Evolutionary conservation across 2,888 invertebrate genomes (phyloP).

Genomic region (Ashinkailepas kermadecensis): DNA sequence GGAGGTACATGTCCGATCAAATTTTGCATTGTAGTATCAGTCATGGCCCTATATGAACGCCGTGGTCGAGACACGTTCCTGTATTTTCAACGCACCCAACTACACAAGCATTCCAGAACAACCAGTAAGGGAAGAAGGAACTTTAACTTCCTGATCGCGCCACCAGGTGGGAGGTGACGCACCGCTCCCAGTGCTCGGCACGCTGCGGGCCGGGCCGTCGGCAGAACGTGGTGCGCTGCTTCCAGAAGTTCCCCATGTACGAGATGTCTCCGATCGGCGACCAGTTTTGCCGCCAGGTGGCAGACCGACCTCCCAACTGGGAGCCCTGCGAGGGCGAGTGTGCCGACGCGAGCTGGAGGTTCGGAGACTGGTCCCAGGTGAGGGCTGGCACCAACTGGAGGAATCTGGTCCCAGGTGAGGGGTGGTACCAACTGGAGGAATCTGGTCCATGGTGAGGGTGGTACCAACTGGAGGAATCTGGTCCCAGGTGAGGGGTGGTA

Average conservation of each 20-base stretch:
- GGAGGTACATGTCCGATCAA: too few species aligned
- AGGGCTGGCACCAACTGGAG: not conserved
- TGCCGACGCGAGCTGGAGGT: slow-evolving; percentile 30
- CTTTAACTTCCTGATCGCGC: not conserved
- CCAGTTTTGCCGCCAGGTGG: slow-evolving; percentile 27
- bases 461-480: too few species aligned
- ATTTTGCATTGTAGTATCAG: too few species aligned
- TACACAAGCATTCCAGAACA: too few species aligned
- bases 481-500: too few species aligned
- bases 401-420: not conserved
- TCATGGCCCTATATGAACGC: too few species aligned
- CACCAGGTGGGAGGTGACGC: not conserved
- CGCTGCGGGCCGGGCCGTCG: slow-evolving; percentile 22
- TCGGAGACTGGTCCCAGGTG: slow-evolving; percentile 31
- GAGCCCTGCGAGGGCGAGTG: slow-evolving; percentile 26
- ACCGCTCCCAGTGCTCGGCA: not conserved
- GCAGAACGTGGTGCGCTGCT: slow-evolving; percentile 23
- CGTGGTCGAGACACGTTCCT: too few species aligned
- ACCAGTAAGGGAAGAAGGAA: too few species aligned
- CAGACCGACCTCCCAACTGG: slow-evolving; percentile 28
- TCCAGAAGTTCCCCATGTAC: slow-evolving; percentile 25
- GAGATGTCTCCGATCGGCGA: slow-evolving; percentile 22
- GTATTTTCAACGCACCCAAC: too few species aligned
- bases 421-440: too few species aligned
- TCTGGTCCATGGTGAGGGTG: too few species aligned